These are phyloP conservation scores for Scrobipalpa atriplicella DNA, from an alignment of 2,888 invertebrate species.

Conservation along the genomic window DNA sequence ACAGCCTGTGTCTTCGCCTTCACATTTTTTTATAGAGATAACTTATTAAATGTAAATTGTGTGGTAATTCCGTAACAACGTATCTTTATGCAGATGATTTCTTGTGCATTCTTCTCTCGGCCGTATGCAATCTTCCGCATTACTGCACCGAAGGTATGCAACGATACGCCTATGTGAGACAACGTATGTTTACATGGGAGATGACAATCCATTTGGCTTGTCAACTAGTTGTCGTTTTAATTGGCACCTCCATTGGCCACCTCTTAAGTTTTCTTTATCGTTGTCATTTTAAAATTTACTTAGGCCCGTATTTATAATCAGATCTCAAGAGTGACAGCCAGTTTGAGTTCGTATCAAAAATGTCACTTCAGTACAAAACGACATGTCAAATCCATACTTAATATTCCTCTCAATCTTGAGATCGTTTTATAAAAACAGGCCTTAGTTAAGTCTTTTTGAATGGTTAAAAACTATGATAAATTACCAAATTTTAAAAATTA, in stretches of 20 bases:
- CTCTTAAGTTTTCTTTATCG: constrained; percentile 4
- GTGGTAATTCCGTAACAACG: constrained; percentile 38
- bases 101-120: constrained; percentile 27
- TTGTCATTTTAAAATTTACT: too few relatives aligned
- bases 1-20: constrained; percentile 31
- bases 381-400: too few relatives aligned
- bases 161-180: not conserved
- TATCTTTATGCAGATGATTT: constrained; percentile 36
- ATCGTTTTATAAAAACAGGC: too few relatives aligned
- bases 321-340: too few relatives aligned
- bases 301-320: too few relatives aligned
- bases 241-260: too few relatives aligned
- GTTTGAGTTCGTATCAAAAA: too few relatives aligned
- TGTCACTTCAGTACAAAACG: too few relatives aligned
- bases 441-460: too few relatives aligned
- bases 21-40: constrained; percentile 40
- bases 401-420: too few relatives aligned
- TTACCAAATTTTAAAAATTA: too few relatives aligned
- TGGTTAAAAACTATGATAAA: too few relatives aligned
- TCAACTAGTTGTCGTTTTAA: not conserved
- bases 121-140: constrained; percentile 22
- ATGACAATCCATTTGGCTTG: not conserved
- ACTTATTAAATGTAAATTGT: constrained; percentile 45
- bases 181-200: not conserved
- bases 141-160: constrained; percentile 19